phyloP scores from a whole-genome alignment of 2,888 invertebrate genomes.

The Plutella xylostella region DNA sequence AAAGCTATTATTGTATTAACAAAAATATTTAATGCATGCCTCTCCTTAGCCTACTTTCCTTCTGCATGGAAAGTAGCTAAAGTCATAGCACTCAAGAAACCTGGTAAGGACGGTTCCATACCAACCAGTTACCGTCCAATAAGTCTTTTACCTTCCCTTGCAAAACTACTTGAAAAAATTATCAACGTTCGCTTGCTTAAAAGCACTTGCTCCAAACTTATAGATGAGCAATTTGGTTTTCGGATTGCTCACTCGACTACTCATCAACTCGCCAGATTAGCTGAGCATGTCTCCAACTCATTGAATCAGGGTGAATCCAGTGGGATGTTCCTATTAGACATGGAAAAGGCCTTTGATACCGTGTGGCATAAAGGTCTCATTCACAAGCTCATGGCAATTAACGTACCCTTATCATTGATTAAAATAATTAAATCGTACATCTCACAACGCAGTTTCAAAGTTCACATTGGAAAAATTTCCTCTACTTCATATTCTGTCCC shows the following conservation, averaged over 20 bases:
- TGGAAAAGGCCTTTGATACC: neutral
- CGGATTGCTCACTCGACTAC: neutral
- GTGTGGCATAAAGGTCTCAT: conserved; percentile 2
- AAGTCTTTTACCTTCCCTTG: conserved; percentile 10
- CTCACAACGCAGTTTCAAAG: conserved; percentile 14
- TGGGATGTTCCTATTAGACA: conserved; percentile 2
- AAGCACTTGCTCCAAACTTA: neutral
- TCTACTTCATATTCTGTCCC: conserved; percentile 11
- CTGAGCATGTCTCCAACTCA: neutral
- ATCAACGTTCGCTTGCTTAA: conserved; percentile 5
- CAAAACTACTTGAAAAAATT: conserved; percentile 12
- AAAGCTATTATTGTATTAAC: neutral
- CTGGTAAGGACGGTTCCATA: conserved; percentile 6
- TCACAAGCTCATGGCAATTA: conserved; percentile 5
- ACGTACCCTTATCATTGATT: conserved; percentile 10
- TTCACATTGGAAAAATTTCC: conserved; percentile 10
- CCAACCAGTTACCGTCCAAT: conserved; percentile 12
- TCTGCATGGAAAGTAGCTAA: conserved; percentile 8
- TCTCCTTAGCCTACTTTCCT: conserved; percentile 6
- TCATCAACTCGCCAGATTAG: conserved; percentile 2
- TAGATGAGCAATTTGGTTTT: conserved; percentile 15
- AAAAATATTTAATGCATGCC: conserved; percentile 10
- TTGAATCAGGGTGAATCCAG: neutral
- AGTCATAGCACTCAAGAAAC: conserved; percentile 8
- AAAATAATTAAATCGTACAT: conserved; percentile 18